Evolutionary conservation across 1,140 invertebrate species (phyloP).

Genomic region (Trichomalopsis sarcophagae): DNA sequence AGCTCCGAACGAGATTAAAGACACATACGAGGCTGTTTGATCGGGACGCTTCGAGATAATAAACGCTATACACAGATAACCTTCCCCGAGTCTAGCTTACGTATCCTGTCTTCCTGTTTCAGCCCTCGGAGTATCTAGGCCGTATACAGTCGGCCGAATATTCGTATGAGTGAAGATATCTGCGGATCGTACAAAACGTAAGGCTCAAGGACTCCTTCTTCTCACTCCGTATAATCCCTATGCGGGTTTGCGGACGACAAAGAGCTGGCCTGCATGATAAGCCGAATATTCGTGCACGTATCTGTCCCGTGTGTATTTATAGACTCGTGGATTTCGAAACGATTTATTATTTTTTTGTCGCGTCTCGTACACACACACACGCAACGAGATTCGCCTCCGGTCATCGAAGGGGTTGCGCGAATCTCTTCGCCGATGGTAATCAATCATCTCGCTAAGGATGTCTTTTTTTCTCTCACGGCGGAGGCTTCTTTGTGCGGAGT

Average conservation of each 20-base stretch:
- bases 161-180: too few species aligned
- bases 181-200: neutral
- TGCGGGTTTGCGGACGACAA: too few species aligned
- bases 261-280: too few species aligned
- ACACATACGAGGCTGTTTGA: slow-evolving; percentile 13
- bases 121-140: neutral
- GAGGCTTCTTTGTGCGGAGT: neutral
- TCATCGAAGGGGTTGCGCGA: slow-evolving; percentile 5
- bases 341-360: neutral
- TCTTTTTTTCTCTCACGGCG: neutral
- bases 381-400: neutral
- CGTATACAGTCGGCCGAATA: neutral
- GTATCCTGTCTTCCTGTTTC: neutral
- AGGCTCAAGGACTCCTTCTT: neutral
- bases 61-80: slow-evolving; percentile 24
- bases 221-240: neutral
- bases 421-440: neutral
- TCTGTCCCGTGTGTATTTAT: too few species aligned
- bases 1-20: neutral
- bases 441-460: slow-evolving; percentile 19
- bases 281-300: too few species aligned
- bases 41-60: slow-evolving; percentile 22
- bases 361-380: neutral
- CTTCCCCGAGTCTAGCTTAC: neutral
- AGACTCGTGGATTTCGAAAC: neutral